Base-by-base conservation (phyloP, 2,113 vertebrate genomes). In the Pantherophis guttatus region DNA sequence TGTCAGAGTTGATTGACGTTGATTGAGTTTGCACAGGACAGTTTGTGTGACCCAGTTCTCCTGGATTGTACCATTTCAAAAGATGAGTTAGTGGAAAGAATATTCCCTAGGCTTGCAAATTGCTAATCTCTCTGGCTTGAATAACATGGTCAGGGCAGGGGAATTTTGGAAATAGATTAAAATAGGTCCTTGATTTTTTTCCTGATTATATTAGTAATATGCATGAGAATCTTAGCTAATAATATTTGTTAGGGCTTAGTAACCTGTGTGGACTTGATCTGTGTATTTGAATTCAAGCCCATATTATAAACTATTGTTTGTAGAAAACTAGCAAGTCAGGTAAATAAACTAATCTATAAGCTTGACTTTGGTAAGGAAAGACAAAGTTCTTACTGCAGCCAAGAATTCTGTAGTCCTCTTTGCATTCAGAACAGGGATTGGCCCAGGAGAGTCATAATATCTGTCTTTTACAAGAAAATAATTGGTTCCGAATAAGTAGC, bases 171-270 rank as follows among this genome's bases (percentile, higher is more conserved):
- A 62, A 93, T 90, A n/a, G 75, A 86, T 70, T 44, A 44, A 44
- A 89, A 57, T 85, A 57, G 10, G 39, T 90, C 86, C n/a, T 48
- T 93, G 57, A 62, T 92, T 65, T 62, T 58, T 62, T 91, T 85
- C 23, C 62, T 62, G 26, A 55, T 62, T 86, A 59, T n/a, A 53
- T 93, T 86, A 24, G 44, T 62, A 33, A 8, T 39, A 50, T 65
- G 92, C 88, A 59, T 93, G 88, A 86, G 70, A 48, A 92, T 92
- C 59, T 21, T 24, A 19, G 52, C n/a, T 75, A 92, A n/a, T 62
- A 33, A 88, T 52, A 92, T 90, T 90, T 17, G 24, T 65, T 62
- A 21, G 29, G 81, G 21, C 48, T 65, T 54, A 29, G 9, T 50
- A 50, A 93, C 12, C n/a, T 62, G 39, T 90, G 19, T 21, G 50